phyloP scores from a whole-genome alignment of 2,888 invertebrate species.

The Cephus sareptanus region DNA sequence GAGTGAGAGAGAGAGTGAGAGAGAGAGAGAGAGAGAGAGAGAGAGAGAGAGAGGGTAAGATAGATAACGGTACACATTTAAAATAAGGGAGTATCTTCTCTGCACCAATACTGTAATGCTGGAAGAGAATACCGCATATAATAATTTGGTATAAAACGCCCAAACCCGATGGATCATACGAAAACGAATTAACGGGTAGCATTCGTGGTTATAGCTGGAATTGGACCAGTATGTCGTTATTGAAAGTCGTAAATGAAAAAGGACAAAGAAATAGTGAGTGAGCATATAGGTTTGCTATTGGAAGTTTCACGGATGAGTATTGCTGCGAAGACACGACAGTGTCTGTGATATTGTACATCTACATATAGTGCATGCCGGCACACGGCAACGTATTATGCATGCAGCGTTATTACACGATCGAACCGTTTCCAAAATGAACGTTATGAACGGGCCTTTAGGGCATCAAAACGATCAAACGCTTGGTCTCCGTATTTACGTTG shows the following conservation, averaged over 20 bases:
- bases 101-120: not conserved
- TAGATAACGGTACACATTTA: not conserved
- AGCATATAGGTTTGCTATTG: not conserved
- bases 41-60: not conserved
- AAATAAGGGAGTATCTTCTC: not conserved
- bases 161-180: not conserved
- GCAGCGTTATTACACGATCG: not conserved
- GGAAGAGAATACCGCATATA: not conserved
- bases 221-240: not conserved
- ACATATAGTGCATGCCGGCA: not conserved
- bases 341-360: not conserved
- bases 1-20: conserved; percentile 1
- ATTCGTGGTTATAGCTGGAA: not conserved
- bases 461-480: not conserved
- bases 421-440: not conserved
- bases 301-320: not conserved
- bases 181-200: not conserved
- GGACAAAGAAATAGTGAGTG: not conserved
- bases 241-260: not conserved
- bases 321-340: not conserved
- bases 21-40: conserved; percentile 3
- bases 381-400: not conserved
- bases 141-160: not conserved
- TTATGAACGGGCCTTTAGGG: not conserved
- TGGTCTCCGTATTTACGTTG: not conserved